Base-by-base conservation (phyloP, 2,797 vertebrate species). In the Tarsius wallacei region DNA sequence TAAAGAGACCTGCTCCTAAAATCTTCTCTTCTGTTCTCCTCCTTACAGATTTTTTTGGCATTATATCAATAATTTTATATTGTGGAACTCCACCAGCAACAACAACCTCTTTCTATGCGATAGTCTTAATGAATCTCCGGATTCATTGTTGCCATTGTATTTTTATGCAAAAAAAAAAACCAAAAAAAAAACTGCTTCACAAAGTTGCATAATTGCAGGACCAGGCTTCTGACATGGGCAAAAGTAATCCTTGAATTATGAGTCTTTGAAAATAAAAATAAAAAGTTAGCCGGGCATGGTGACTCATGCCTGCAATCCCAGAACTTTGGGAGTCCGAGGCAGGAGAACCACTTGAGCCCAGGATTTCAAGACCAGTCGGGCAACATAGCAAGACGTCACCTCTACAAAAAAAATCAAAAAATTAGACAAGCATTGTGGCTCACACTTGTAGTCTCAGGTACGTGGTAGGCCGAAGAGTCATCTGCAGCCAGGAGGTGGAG, bases 171-270 rank as follows among this genome's bases (percentile, higher is more conserved):
- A 94, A 57, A 42, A 36, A 78, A 92, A 49, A 47, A 70, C n/a
- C n/a, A 26, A 87, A 87, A 95, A 57, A 24, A 6, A 51, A 5
- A 57, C 4, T 53, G 2, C 36, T 85, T 26, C 19, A 66, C 24
- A 78, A 87, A 91, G 21, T 42, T 71, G 19, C 14, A 59, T 70
- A 93, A 78, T 73, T 88, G 5, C 24, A 84, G 14, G 77, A 63
- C 14, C 10, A 89, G 17, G 12, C 7, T 42, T 81, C 87, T 94
- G 22, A 8, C 70, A 5, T 59, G 33, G 13, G 19, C 51, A 90
- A 51, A 88, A 93, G 36, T 84, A 76, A 94, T 80, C 22, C 28
- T 87, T 94, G 87, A 1, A 66, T 81, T 77, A 71, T 33, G 16
- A 3, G 7, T 74, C n/a, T 42, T 42, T 42, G 42, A 42, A 42